phyloP scores from a whole-genome alignment of 2,797 vertebrate species.

The Enteromius argenteus region DNA sequence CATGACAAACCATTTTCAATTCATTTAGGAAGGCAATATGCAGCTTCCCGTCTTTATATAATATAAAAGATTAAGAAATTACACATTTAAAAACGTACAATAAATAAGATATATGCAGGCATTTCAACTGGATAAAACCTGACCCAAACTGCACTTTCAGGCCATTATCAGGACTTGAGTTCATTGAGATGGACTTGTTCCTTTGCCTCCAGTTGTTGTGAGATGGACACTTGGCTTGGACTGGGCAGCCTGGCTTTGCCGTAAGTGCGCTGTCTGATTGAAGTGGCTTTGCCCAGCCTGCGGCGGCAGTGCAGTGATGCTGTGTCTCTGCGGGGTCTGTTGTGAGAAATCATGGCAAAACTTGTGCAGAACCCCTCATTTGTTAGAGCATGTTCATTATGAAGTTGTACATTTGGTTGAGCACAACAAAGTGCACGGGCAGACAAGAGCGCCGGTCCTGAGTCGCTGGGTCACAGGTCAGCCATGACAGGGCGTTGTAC shows the following conservation, averaged over 20 bases:
- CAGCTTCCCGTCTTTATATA: conserved; percentile 81
- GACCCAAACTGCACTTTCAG: conserved; percentile 95
- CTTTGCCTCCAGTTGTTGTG: conserved; percentile 68
- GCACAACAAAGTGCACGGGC: conserved; percentile 99
- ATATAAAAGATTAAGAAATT: conserved; percentile 99
- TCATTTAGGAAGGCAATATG: conserved; percentile 97
- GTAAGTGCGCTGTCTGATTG: conserved; percentile 72
- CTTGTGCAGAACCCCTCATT: conserved; percentile 28
- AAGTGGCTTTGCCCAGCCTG: conserved; percentile 69
- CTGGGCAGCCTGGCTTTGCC: conserved; percentile 35
- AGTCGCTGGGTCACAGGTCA: conserved; percentile 97
- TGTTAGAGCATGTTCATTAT: conserved; percentile 98
- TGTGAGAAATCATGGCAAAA: not conserved
- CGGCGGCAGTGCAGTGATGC: conserved; percentile 50
- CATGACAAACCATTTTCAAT: conserved; percentile 99
- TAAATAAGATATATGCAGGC: conserved; percentile 99
- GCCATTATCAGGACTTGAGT: conserved; percentile 88
- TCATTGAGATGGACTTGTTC: conserved; percentile 82
- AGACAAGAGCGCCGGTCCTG: conserved; percentile 98
- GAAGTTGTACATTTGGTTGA: conserved; percentile 99
- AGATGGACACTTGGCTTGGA: conserved; percentile 79
- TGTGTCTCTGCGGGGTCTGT: conserved; percentile 23
- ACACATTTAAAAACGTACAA: conserved; percentile 99
- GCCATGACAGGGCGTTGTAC: conserved; percentile 99
- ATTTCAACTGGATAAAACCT: conserved; percentile 98